A percentile compares a stretch with the other conserved stretches of the same genome.
Evolutionary conservation across 2,888 invertebrate species (phyloP).

Genomic region (Melinaea menophilus): DNA sequence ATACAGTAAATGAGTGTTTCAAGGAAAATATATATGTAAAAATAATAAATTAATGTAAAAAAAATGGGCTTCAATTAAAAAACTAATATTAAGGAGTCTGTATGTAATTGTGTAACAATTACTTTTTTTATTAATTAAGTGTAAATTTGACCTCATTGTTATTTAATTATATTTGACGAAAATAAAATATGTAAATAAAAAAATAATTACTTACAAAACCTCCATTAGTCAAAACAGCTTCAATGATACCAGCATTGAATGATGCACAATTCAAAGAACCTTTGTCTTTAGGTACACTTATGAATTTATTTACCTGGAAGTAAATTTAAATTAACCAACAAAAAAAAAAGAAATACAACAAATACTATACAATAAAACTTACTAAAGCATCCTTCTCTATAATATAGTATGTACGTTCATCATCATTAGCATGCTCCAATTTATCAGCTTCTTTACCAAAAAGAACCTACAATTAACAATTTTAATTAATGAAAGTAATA

Average conservation of each 20-base stretch:
- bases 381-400: constrained; percentile 98
- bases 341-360: neutral
- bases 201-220: constrained; percentile 90
- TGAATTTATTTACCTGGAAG: constrained; percentile 89
- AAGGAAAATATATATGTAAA: too few relatives aligned
- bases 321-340: neutral
- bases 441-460: constrained; percentile 99
- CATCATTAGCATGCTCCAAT: constrained; percentile 98
- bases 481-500: neutral
- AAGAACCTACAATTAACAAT: constrained; percentile 80
- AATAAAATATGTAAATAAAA: neutral
- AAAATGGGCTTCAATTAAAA: neutral
- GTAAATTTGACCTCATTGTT: neutral
- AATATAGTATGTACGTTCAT: constrained; percentile 98
- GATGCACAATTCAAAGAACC: constrained; percentile 98
- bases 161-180: neutral
- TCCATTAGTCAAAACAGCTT: constrained; percentile 94
- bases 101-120: too few relatives aligned
- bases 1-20: too few relatives aligned
- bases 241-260: constrained; percentile 98
- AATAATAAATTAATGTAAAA: too few relatives aligned
- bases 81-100: neutral
- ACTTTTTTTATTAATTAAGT: neutral
- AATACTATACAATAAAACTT: constrained; percentile 28
- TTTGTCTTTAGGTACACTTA: constrained; percentile 98